Evolutionary conservation across 2,113 vertebrate species (phyloP).

Genomic region (Symphodus melops): DNA sequence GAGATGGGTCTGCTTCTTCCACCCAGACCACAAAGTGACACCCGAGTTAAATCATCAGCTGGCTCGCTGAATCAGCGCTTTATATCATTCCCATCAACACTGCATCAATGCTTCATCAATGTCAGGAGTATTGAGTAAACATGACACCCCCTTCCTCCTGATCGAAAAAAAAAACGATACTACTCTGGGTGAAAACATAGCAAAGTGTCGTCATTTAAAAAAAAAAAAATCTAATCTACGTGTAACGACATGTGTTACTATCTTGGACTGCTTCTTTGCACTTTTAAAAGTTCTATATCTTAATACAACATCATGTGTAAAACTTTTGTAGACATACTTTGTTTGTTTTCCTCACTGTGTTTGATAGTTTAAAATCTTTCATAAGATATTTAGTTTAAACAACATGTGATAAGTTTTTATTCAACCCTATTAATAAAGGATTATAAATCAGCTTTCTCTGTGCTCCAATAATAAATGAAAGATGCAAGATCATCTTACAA

Average conservation of each 20-base stretch:
- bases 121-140: neutral
- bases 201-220: too few relatives aligned
- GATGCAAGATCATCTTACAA: rapidly evolving
- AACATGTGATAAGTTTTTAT: neutral
- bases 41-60: conserved; percentile 50
- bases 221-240: too few relatives aligned
- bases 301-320: too few relatives aligned
- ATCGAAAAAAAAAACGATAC: too few relatives aligned
- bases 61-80: conserved; percentile 48
- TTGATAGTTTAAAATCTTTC: neutral
- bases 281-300: too few relatives aligned
- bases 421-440: neutral
- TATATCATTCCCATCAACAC: neutral
- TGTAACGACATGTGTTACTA: too few relatives aligned
- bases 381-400: neutral
- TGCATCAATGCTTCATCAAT: conserved; percentile 6
- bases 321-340: too few relatives aligned
- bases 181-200: too few relatives aligned
- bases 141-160: too few relatives aligned
- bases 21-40: conserved; percentile 60
- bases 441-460: neutral
- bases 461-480: neutral
- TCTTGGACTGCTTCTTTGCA: too few relatives aligned
- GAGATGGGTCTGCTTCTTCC: conserved; percentile 41
- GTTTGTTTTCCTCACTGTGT: neutral